phyloP scores from a whole-genome alignment of 2,888 invertebrate genomes.

The Mythimna pallens region DNA sequence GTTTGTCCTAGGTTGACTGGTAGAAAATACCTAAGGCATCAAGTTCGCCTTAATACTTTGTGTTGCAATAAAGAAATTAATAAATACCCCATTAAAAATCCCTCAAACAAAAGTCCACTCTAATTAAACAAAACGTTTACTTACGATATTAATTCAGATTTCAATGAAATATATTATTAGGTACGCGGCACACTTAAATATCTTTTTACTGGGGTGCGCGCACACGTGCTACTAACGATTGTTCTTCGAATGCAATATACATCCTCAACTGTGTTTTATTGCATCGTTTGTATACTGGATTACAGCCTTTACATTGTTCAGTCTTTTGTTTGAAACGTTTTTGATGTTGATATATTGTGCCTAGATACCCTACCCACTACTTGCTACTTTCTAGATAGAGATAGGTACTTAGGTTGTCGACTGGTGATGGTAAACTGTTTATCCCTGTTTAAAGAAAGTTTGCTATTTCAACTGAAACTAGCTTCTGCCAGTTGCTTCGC shows the following conservation, averaged over 20 bases:
- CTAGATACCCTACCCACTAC: neutral
- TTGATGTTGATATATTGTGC: slow-evolving; percentile 7
- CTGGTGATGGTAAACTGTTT: no score
- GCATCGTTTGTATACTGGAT: slow-evolving; percentile 65
- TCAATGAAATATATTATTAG: slow-evolving; percentile 56
- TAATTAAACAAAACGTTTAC: neutral
- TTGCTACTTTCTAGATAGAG: no score
- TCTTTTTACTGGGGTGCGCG: slow-evolving; percentile 60
- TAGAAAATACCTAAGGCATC: no score
- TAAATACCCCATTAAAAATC: no score
- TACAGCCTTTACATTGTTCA: slow-evolving; percentile 31
- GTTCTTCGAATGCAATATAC: slow-evolving; percentile 66
- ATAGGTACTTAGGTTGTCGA: no score
- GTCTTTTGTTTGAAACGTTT: slow-evolving; percentile 33
- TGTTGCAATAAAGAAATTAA: neutral
- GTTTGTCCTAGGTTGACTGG: no score
- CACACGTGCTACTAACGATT: slow-evolving; percentile 68
- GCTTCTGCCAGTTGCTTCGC: no score
- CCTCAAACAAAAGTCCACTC: slow-evolving; percentile 2
- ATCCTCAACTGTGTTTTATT: slow-evolving; percentile 68
- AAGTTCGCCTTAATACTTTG: no score
- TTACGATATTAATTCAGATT: slow-evolving; percentile 38
- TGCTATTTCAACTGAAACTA: neutral
- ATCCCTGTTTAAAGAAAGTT: no score
- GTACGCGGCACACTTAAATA: slow-evolving; percentile 49